phyloP scores from a whole-genome alignment of 2,888 invertebrate genomes.

The Noctua janthina region DNA sequence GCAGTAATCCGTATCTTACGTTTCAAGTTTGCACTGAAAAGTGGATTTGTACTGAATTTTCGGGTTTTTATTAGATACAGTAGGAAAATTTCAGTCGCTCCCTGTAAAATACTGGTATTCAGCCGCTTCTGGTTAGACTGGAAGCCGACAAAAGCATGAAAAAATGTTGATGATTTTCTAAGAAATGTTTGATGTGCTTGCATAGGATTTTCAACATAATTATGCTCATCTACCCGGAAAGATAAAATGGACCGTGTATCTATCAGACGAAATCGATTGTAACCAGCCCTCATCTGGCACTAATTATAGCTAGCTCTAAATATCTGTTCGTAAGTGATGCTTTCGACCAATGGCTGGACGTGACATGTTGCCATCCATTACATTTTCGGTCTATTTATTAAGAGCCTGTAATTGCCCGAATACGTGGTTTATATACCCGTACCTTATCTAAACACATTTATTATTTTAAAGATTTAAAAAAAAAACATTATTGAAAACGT shows the following conservation, averaged over 20 bases:
- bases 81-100: neutral
- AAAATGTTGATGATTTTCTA: neutral
- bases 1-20: constrained; percentile 2
- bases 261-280: neutral
- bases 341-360: constrained; percentile 16
- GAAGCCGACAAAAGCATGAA: neutral
- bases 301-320: constrained; percentile 11
- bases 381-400: constrained; percentile 24
- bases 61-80: neutral
- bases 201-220: neutral
- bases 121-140: neutral
- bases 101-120: neutral
- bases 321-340: constrained; percentile 20
- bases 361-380: constrained; percentile 24
- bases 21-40: neutral
- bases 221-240: neutral
- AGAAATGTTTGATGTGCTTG: neutral
- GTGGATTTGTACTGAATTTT: neutral
- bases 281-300: neutral
- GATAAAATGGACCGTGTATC: neutral
- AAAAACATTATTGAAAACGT: neutral
- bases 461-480: neutral
- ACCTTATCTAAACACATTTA: neutral
- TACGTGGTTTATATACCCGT: neutral
- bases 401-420: neutral